These are phyloP conservation scores for Noturus placidus DNA, from an alignment of 2,113 vertebrate species.

Conservation along the genomic window DNA sequence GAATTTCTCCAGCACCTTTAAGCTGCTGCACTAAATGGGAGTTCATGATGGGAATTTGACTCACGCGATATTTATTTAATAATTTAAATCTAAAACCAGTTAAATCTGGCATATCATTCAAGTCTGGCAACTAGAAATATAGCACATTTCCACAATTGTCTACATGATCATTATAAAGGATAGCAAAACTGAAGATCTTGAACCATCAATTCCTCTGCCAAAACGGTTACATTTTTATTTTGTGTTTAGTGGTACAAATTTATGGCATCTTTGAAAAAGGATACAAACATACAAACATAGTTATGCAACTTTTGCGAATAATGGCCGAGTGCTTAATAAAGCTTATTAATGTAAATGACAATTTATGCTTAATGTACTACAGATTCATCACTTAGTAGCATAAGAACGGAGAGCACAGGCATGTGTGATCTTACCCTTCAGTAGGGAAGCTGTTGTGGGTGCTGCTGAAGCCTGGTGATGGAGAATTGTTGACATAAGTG, in stretches of 20 bases:
- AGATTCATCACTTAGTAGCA: not conserved
- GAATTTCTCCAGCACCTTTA: not conserved
- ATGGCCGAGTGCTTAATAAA: not conserved
- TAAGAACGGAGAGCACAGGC: not conserved
- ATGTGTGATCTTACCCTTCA: constrained; percentile 79
- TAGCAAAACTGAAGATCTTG: not conserved
- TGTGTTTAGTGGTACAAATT: not conserved
- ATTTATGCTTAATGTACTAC: too few species aligned
- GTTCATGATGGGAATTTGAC: not conserved
- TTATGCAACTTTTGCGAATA: not conserved
- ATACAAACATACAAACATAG: not conserved
- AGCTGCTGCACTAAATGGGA: not conserved
- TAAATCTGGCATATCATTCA: not conserved
- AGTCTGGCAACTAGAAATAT: not conserved
- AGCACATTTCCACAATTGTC: not conserved
- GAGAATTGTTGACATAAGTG: constrained; percentile 86
- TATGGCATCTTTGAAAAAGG: not conserved
- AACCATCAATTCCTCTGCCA: not conserved
- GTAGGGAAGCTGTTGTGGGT: constrained; percentile 86
- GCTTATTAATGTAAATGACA: too few species aligned
- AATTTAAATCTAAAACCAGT: not conserved
- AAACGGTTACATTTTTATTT: not conserved
- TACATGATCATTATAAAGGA: not conserved
- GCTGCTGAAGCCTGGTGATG: constrained; percentile 90
- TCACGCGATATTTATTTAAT: not conserved